Conservation (phyloP, 2,888 invertebrate genomes). For the Pristionchus japonicus region DNA sequence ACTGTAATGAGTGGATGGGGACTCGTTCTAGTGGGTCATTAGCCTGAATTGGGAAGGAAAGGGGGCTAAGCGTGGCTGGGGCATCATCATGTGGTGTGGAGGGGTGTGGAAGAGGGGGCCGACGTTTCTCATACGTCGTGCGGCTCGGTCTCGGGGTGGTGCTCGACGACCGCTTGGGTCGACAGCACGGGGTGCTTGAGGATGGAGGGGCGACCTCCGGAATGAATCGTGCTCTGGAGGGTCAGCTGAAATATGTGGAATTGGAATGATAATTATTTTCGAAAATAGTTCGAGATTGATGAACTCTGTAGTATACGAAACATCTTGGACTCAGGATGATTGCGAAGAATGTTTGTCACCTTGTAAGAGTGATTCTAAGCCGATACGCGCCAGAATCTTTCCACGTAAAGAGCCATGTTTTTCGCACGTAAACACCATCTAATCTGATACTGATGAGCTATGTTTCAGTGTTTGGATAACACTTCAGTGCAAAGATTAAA, state of each 20-base stretch:
- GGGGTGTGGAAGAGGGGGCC: neutral
- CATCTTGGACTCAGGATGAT: neutral
- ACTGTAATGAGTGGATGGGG: neutral
- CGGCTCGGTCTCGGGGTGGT: slow-evolving; percentile 37
- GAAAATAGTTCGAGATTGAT: neutral
- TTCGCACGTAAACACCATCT: neutral
- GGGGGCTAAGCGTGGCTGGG: slow-evolving; percentile 10
- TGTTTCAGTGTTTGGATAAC: neutral
- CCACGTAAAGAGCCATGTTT: neutral
- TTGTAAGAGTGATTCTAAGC: neutral
- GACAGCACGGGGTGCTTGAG: slow-evolving; percentile 49
- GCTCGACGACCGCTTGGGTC: slow-evolving; percentile 44
- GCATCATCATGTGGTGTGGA: neutral
- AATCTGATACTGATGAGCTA: neutral
- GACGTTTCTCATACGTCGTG: slow-evolving; percentile 44
- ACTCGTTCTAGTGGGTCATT: neutral
- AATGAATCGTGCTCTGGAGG: slow-evolving; percentile 64
- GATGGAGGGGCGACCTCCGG: slow-evolving; percentile 47
- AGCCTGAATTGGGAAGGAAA: neutral
- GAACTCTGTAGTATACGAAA: neutral
- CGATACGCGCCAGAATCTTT: neutral
- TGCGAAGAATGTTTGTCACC: neutral
- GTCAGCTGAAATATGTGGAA: slow-evolving; percentile 55
- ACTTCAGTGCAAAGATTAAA: too few relatives aligned
- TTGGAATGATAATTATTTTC: neutral